Evolutionary conservation across 2,113 vertebrate species (phyloP).

Genomic region (Galemys pyrenaicus): DNA sequence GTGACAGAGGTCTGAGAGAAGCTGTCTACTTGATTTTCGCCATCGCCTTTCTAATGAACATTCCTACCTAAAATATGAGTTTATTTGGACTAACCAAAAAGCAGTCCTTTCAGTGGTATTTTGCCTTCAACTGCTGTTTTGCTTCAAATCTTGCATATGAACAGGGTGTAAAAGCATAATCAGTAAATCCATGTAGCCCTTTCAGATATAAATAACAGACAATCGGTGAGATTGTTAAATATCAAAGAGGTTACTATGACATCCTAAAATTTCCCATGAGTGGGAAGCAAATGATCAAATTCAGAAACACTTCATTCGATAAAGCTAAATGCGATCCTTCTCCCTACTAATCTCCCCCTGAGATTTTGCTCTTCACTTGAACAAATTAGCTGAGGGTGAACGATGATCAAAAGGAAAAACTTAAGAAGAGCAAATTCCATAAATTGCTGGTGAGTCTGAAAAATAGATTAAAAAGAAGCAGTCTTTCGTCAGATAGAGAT

Average conservation of each 20-base stretch:
- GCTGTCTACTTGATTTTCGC: background rate
- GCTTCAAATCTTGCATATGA: background rate
- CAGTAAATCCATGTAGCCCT: slow-evolving; percentile 25
- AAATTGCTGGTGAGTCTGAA: slow-evolving; percentile 52
- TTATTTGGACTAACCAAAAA: slow-evolving; percentile 1
- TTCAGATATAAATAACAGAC: slow-evolving; percentile 43
- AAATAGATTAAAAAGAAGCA: slow-evolving; percentile 54
- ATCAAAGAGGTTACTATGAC: slow-evolving; percentile 58
- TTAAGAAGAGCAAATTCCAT: slow-evolving; percentile 48
- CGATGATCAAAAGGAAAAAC: slow-evolving; percentile 71
- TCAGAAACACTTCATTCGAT: slow-evolving; percentile 65
- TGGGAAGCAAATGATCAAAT: slow-evolving; percentile 66
- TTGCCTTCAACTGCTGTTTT: slow-evolving; percentile 27
- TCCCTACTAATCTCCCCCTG: slow-evolving; percentile 14
- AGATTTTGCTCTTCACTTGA: slow-evolving; percentile 57
- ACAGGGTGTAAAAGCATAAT: slow-evolving; percentile 27
- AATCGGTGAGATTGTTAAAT: slow-evolving; percentile 67
- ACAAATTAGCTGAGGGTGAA: slow-evolving; percentile 66
- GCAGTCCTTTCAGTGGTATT: background rate
- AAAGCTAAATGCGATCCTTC: slow-evolving; percentile 47
- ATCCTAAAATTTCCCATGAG: slow-evolving; percentile 59
- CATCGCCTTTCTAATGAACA: background rate
- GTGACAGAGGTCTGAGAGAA: background rate
- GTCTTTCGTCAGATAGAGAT: slow-evolving; percentile 40
- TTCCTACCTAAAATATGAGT: background rate